Percentiles rank a stretch among this genome's conserved stretches.
phyloP scores from a whole-genome alignment of 2,113 vertebrate species.

The Coracopsis vasa region DNA sequence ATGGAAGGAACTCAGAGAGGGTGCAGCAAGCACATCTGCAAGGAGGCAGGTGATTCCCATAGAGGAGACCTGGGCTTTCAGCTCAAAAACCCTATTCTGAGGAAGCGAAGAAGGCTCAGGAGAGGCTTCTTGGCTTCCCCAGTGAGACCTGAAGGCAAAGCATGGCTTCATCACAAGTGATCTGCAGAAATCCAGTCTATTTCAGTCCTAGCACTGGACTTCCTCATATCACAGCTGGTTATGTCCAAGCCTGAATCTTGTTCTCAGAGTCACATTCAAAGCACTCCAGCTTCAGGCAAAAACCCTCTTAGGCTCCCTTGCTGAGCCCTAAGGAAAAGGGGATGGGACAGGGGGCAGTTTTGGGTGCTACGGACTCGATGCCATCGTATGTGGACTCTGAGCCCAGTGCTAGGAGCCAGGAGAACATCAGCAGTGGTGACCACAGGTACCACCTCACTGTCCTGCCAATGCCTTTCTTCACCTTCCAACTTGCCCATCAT shows the following conservation, averaged over 20 bases:
- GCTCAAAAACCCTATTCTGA: neutral
- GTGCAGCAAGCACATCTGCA: neutral
- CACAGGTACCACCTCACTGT: rapidly evolving
- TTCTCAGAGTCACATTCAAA: neutral
- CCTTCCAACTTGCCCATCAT: rapidly evolving
- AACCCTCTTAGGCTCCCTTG: rapidly evolving
- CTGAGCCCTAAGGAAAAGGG: neutral
- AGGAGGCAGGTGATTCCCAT: neutral
- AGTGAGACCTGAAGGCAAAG: neutral
- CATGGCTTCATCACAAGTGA: neutral
- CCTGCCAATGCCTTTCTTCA: neutral
- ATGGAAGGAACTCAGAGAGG: neutral
- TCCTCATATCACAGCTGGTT: neutral
- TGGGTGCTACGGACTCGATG: neutral
- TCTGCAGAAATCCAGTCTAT: neutral
- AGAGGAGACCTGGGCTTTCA: neutral
- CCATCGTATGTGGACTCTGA: rapidly evolving
- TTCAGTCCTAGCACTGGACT: neutral
- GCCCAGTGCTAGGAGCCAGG: neutral
- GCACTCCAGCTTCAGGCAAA: neutral
- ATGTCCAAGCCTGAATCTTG: neutral
- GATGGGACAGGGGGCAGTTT: neutral
- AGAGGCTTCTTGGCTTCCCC: neutral
- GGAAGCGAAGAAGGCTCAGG: neutral
- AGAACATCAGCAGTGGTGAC: neutral